These are phyloP conservation scores for Sussaba pulchella DNA, from an alignment of 2,888 invertebrate species.

Conservation along the genomic window DNA sequence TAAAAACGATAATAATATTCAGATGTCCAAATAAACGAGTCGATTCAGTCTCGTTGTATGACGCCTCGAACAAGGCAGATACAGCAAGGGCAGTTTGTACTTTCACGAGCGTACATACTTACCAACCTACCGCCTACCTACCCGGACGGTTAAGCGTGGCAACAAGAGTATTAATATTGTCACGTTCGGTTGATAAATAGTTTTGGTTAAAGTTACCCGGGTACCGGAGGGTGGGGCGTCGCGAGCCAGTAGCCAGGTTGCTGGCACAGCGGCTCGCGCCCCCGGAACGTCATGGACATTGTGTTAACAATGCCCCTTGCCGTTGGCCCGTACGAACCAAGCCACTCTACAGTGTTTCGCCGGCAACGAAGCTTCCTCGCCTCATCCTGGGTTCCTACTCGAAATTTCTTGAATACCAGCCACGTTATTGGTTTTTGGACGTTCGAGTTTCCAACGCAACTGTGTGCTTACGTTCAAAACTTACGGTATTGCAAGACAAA, in stretches of 20 bases:
- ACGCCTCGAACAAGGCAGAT: slow-evolving; percentile 34
- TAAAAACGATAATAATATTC: too few relatives aligned
- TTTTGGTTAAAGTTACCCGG: slow-evolving; percentile 72
- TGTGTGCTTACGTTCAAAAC: neutral
- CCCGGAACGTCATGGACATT: slow-evolving; percentile 68
- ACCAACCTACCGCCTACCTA: neutral
- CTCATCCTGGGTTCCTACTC: slow-evolving; percentile 14
- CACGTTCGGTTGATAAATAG: slow-evolving; percentile 75
- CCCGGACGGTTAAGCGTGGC: slow-evolving; percentile 21
- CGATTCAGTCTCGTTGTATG: slow-evolving; percentile 28
- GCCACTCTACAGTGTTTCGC: slow-evolving; percentile 15
- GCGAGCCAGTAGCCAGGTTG: neutral
- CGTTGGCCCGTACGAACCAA: slow-evolving; percentile 40
- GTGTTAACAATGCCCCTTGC: slow-evolving; percentile 70
- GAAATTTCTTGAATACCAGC: slow-evolving; percentile 53
- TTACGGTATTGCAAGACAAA: neutral
- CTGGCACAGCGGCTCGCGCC: slow-evolving; percentile 12
- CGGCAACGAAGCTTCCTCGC: slow-evolving; percentile 8
- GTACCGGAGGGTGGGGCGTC: neutral
- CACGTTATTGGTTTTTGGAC: slow-evolving; percentile 58
- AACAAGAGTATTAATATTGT: slow-evolving; percentile 73
- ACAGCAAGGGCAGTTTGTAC: slow-evolving; percentile 23
- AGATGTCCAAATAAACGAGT: too few relatives aligned
- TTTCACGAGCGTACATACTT: neutral
- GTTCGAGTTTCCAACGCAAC: slow-evolving; percentile 13